Conservation (phyloP, 2,113 vertebrate species). For the Ictidomys tridecemlineatus region DNA sequence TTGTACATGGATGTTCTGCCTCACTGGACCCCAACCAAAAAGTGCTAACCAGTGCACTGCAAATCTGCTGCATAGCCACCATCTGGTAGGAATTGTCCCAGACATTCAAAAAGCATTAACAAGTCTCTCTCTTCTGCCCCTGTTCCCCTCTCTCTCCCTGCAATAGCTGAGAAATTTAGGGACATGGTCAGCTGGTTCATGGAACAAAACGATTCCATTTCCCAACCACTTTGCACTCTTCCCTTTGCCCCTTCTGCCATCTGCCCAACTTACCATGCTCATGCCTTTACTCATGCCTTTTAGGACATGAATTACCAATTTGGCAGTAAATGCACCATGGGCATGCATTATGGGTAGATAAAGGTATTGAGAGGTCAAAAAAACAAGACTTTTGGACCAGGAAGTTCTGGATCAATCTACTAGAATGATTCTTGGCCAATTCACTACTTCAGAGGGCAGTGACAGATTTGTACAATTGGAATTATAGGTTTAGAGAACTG, state of each 20-base stretch:
- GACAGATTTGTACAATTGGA: neutral
- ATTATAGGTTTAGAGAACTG: neutral
- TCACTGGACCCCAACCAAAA: neutral
- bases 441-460: neutral
- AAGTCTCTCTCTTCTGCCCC: no score
- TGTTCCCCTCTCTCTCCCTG: neutral
- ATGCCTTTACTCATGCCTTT: no score
- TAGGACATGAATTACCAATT: neutral
- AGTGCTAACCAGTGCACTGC: neutral
- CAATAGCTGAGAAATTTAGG: neutral
- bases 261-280: neutral
- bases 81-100: neutral
- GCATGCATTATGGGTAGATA: fast-evolving
- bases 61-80: neutral
- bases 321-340: neutral
- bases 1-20: neutral
- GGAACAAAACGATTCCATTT: neutral
- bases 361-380: neutral
- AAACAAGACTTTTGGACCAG: neutral
- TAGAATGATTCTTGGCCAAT: neutral
- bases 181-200: neutral
- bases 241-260: neutral
- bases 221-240: neutral
- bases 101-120: neutral
- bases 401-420: neutral